These are phyloP conservation scores for Psilopogon haemacephalus DNA, from an alignment of 2,113 vertebrate species.

Conservation along the genomic window DNA sequence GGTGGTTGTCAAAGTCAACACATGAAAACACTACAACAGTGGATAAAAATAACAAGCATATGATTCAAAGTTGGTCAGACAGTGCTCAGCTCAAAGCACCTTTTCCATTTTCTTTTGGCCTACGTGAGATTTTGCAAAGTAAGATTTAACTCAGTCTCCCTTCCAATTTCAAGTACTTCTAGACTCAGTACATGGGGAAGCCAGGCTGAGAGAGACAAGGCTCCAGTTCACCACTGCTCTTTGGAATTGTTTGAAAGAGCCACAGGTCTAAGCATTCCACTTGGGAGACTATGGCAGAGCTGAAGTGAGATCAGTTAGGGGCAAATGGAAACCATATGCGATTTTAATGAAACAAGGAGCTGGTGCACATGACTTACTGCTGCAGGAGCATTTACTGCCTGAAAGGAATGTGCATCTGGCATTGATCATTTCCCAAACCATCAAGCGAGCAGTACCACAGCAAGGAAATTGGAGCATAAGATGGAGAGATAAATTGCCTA, in stretches of 20 bases:
- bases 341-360: slow-evolving; percentile 57
- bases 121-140: neutral
- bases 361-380: slow-evolving; percentile 32
- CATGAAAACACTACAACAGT: slow-evolving; percentile 2
- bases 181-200: neutral
- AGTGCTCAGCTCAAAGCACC: neutral
- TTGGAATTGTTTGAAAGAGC: slow-evolving; percentile 22
- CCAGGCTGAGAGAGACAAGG: neutral
- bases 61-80: slow-evolving; percentile 18
- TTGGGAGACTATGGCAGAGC: slow-evolving; percentile 19
- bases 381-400: slow-evolving; percentile 55
- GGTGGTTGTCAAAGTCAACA: slow-evolving; percentile 37
- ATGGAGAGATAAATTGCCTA: slow-evolving; percentile 23
- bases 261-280: slow-evolving; percentile 25
- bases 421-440: slow-evolving; percentile 40
- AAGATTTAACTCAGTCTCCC: neutral
- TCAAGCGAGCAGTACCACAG: slow-evolving; percentile 7
- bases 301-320: slow-evolving; percentile 58
- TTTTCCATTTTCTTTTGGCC: neutral
- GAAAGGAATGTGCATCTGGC: slow-evolving; percentile 56
- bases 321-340: slow-evolving; percentile 63
- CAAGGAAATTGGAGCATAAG: slow-evolving; percentile 36
- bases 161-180: slow-evolving; percentile 5
- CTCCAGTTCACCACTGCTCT: slow-evolving; percentile 16
- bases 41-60: slow-evolving; percentile 32